A percentile compares a stretch with the other conserved stretches of the same genome.
Evolutionary conservation across 2,113 vertebrate species (phyloP).

Genomic region (Octodon degus): DNA sequence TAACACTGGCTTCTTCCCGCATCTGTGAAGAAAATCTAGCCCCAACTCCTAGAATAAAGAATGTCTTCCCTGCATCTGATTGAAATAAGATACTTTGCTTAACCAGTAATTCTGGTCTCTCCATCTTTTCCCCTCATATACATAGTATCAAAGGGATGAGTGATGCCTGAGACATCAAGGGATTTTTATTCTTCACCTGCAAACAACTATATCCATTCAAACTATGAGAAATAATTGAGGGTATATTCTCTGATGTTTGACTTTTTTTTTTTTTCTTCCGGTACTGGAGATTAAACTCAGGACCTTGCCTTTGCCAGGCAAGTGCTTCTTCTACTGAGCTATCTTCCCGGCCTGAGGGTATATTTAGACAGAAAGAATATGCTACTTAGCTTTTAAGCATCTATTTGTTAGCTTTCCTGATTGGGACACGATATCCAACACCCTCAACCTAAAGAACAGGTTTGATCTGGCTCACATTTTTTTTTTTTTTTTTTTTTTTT

Average conservation of each 20-base stretch:
- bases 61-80: constrained; percentile 3
- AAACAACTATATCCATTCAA: constrained; percentile 31
- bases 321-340: too few relatives aligned
- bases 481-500: too few relatives aligned
- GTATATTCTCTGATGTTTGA: too few relatives aligned
- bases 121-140: background rate
- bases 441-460: background rate
- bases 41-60: background rate
- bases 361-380: background rate
- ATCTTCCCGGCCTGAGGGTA: background rate
- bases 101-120: constrained; percentile 71
- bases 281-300: too few relatives aligned
- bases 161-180: constrained; percentile 4
- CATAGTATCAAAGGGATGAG: background rate
- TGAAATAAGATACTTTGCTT: constrained; percentile 49
- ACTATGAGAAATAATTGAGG: constrained; percentile 15
- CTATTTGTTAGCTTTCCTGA: background rate
- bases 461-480: background rate
- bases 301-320: too few relatives aligned
- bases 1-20: background rate
- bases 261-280: too few relatives aligned
- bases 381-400: background rate
- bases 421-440: background rate
- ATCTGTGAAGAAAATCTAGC: background rate
- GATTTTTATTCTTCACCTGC: constrained; percentile 39